Evolutionary conservation across 2,797 vertebrate genomes (phyloP).

Genomic region (Thunnus albacares): DNA sequence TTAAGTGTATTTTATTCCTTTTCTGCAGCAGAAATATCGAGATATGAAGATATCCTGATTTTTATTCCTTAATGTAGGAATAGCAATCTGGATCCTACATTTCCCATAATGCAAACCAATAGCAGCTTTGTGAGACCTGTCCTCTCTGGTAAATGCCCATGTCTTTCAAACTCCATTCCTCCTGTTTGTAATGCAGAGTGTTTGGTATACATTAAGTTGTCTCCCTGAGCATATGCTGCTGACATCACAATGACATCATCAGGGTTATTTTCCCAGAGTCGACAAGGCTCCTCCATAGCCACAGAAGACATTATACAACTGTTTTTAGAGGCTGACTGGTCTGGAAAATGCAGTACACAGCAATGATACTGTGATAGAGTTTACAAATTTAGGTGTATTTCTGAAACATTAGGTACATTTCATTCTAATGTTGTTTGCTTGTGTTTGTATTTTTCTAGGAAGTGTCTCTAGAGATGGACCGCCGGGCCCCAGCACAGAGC

Average conservation of each 20-base stretch:
- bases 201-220: no score
- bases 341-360: not conserved
- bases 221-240: not conserved
- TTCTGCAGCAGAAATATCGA: no score
- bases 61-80: no score
- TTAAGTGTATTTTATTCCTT: not conserved
- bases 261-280: not conserved
- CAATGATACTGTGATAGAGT: not conserved
- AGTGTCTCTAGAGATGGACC: constrained; percentile 40
- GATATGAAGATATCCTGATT: no score
- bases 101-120: no score
- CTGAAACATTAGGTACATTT: constrained; percentile 5
- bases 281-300: not conserved
- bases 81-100: no score
- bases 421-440: constrained; percentile 35
- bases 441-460: constrained; percentile 68
- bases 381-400: not conserved
- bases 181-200: no score
- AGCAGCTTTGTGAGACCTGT: no score
- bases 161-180: not conserved
- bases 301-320: not conserved
- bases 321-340: no score
- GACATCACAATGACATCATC: constrained; percentile 2
- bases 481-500: constrained; percentile 72
- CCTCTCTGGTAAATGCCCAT: no score